phyloP scores from a whole-genome alignment of 2,888 invertebrate species.

The Apomyelois bistriatella region DNA sequence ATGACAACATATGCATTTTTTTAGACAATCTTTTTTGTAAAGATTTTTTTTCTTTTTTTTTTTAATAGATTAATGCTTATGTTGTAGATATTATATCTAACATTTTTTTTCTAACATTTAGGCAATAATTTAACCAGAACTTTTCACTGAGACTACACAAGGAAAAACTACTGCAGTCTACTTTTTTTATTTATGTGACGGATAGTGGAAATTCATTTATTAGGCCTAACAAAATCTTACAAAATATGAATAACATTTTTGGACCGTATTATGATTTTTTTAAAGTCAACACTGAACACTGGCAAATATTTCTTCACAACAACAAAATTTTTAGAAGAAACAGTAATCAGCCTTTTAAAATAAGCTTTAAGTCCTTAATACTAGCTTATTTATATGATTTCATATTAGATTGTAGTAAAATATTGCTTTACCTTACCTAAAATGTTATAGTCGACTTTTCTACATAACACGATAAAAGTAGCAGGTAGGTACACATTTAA shows the following conservation, averaged over 20 bases:
- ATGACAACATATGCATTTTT: conserved; percentile 9
- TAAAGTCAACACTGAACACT: conserved; percentile 5
- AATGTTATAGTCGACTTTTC: neutral
- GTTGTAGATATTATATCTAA: neutral
- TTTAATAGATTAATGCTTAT: neutral
- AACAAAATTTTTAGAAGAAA: conserved; percentile 3
- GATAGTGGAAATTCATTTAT: neutral
- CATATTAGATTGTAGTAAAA: conserved; percentile 38
- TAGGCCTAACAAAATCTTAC: conserved; percentile 2
- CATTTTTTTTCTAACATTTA: neutral
- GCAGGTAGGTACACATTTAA: neutral
- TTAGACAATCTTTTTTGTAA: neutral
- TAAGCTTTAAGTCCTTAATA: conserved; percentile 14
- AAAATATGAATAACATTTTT: conserved; percentile 1
- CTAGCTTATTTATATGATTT: conserved; percentile 1
- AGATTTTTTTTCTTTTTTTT: neutral
- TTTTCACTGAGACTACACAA: neutral
- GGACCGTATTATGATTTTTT: neutral
- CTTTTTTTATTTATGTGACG: neutral
- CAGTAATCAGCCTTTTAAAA: conserved; percentile 13
- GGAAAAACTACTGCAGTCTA: neutral
- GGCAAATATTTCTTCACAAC: neutral
- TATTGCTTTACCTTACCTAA: conserved; percentile 37
- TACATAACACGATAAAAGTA: neutral
- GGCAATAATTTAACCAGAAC: conserved; percentile 2